Conservation (phyloP, 2,113 vertebrate species). For the Corythornis vintsioides region DNA sequence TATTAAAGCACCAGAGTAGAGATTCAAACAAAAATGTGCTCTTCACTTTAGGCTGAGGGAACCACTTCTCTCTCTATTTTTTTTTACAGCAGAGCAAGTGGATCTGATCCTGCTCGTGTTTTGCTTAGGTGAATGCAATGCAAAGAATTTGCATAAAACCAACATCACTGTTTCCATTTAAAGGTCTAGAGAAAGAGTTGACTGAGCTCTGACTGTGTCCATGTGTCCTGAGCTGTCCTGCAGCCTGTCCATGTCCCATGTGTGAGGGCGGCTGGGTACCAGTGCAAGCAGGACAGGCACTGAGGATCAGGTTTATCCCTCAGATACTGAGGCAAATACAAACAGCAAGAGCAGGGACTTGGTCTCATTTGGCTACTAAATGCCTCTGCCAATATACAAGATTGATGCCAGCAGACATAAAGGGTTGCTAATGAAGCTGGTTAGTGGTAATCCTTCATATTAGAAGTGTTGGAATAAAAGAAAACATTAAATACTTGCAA, state of each 20-base stretch:
- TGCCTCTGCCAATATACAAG: not conserved
- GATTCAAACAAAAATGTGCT: slow-evolving; percentile 3
- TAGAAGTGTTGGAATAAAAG: not conserved
- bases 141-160: not conserved
- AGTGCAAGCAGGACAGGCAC: not conserved
- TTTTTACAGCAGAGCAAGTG: not conserved
- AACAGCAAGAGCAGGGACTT: not conserved
- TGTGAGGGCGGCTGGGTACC: not conserved
- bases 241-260: not conserved
- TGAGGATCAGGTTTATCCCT: not conserved
- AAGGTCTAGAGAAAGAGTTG: not conserved
- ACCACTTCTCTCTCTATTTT: not conserved
- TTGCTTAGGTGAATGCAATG: not conserved
- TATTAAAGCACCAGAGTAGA: not conserved
- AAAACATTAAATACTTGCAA: not conserved
- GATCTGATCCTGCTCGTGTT: not conserved
- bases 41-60: not conserved
- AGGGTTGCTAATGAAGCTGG: not conserved
- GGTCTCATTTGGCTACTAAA: not conserved
- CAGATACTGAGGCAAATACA: not conserved
- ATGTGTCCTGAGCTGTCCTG: not conserved
- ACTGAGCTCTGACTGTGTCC: fast-evolving
- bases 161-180: not conserved
- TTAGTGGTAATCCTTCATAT: not conserved
- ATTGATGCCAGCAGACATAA: not conserved